phyloP scores from a whole-genome alignment of 2,113 vertebrate genomes.

The Rhineura floridana region DNA sequence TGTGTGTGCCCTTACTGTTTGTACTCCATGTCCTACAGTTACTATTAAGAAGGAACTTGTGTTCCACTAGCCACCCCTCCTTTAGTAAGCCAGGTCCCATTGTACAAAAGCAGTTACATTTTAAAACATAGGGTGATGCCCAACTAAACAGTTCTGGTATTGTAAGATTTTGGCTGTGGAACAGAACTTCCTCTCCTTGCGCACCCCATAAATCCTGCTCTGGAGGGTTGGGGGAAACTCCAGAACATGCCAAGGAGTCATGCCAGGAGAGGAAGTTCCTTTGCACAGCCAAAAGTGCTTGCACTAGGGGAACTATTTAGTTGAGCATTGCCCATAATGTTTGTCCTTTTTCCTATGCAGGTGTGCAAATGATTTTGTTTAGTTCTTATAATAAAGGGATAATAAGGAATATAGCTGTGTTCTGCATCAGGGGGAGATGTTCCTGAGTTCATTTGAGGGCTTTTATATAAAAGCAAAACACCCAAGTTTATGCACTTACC shows the following conservation, averaged over 20 bases:
- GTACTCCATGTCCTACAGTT: neutral
- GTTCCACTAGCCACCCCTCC: too few species aligned
- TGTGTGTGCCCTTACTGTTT: neutral
- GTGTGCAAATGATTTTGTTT: neutral
- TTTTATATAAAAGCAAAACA: neutral
- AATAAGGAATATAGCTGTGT: slow-evolving; percentile 25
- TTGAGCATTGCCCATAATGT: too few species aligned
- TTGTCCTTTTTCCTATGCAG: accelerated
- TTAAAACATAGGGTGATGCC: too few species aligned
- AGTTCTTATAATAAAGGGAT: neutral
- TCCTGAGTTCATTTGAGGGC: neutral
- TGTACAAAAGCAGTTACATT: neutral
- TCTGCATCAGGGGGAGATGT: neutral
- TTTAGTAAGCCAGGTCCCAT: neutral
- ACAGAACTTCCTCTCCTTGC: too few species aligned
- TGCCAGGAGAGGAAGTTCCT: too few species aligned
- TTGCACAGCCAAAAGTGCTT: too few species aligned
- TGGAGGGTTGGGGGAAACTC: too few species aligned
- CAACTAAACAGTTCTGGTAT: too few species aligned
- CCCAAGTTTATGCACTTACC: neutral
- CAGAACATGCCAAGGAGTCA: too few species aligned
- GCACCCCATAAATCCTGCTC: too few species aligned
- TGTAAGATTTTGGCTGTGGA: too few species aligned
- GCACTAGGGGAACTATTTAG: too few species aligned
- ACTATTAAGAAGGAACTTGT: neutral